Evolutionary conservation across 2,113 vertebrate species (phyloP).

Genomic region (Anguilla japonica): DNA sequence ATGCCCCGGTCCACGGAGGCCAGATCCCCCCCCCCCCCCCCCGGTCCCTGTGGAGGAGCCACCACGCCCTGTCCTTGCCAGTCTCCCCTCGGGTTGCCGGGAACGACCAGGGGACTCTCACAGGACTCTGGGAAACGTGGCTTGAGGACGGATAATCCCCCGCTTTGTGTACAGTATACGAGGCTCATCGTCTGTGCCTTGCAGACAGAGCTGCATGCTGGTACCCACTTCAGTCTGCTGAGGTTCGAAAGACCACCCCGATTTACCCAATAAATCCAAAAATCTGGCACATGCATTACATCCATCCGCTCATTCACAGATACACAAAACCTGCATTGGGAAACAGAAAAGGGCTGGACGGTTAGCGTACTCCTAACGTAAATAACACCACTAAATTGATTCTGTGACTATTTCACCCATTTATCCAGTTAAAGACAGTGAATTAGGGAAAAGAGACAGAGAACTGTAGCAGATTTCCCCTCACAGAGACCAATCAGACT

Average conservation of each 20-base stretch:
- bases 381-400: neutral
- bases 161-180: conserved; percentile 32
- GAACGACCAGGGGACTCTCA: conserved; percentile 2
- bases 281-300: conserved; percentile 29
- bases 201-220: conserved; percentile 22
- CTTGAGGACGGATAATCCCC: conserved; percentile 28
- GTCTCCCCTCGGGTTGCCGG: neutral
- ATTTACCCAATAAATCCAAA: conserved; percentile 12
- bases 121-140: conserved; percentile 8
- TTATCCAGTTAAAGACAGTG: neutral
- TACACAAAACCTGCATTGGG: neutral
- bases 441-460: neutral
- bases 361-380: neutral
- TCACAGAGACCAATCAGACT: neutral
- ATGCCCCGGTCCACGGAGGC: conserved; percentile 24
- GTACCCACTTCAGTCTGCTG: conserved; percentile 29
- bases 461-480: neutral
- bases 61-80: neutral
- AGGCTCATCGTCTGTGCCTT: conserved; percentile 24
- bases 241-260: conserved; percentile 29
- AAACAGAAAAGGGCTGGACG: neutral
- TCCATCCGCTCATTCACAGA: conserved; percentile 12
- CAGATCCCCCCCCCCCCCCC: too few species aligned
- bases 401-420: neutral
- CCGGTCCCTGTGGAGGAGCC: neutral